These are phyloP conservation scores for Zoanthus sociatus DNA, from an alignment of 92 coral and sea anemone species.

Conservation along the genomic window DNA sequence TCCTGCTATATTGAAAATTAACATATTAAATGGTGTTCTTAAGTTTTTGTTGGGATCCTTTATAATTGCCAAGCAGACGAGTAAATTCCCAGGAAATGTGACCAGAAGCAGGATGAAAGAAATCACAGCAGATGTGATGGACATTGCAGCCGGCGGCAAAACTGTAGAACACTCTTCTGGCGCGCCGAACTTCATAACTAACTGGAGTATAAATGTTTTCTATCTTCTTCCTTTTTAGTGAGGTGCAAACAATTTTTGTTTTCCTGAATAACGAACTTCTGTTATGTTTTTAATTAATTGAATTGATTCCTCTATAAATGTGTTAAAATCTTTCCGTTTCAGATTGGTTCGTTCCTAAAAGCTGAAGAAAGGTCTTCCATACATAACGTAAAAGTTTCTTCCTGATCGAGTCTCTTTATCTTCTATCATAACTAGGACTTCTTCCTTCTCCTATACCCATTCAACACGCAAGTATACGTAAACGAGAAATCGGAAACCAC, in stretches of 20 bases:
- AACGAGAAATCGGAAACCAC: too few species aligned
- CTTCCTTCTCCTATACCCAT: too few species aligned
- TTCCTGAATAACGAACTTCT: neutral
- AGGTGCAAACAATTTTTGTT: neutral
- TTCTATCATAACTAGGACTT: too few species aligned
- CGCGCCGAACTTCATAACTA: constrained; percentile 77
- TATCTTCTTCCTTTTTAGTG: neutral
- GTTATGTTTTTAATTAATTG: too few species aligned
- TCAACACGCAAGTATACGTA: too few species aligned
- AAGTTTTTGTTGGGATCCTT: constrained; percentile 80
- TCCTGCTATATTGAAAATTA: constrained; percentile 74
- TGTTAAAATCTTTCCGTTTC: too few species aligned
- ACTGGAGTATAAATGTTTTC: too few species aligned
- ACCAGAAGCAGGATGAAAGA: constrained; percentile 67
- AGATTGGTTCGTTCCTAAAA: too few species aligned
- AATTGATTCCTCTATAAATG: too few species aligned
- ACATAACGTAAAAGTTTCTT: too few species aligned
- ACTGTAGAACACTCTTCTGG: constrained; percentile 65
- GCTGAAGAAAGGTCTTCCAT: too few species aligned
- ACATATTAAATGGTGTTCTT: constrained; percentile 81
- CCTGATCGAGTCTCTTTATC: too few species aligned
- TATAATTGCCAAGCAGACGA: constrained; percentile 73
- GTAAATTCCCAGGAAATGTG: constrained; percentile 76
- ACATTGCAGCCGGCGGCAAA: constrained; percentile 63
- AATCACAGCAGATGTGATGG: constrained; percentile 67